These are phyloP conservation scores for Metridium senile DNA, from an alignment of 92 coral and sea anemone genomes.

Conservation along the genomic window DNA sequence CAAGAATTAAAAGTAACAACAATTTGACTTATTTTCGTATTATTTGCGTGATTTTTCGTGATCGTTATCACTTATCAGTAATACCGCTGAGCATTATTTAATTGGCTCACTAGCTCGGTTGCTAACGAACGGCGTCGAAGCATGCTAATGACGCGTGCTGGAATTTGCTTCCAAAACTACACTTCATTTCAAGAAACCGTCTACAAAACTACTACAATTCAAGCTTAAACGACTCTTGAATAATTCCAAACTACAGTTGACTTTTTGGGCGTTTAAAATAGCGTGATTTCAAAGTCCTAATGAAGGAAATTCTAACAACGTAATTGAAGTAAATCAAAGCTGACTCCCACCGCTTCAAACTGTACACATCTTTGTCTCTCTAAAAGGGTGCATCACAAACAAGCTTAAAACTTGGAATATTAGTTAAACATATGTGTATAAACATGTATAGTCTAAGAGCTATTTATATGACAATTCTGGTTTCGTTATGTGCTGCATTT, in stretches of 20 bases:
- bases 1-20: no score
- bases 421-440: neutral
- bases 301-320: neutral
- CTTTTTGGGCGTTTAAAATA: neutral
- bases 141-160: constrained; percentile 9
- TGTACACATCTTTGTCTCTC: neutral
- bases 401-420: neutral
- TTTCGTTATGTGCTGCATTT: neutral
- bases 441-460: neutral
- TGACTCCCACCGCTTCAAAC: neutral
- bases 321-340: constrained; percentile 14
- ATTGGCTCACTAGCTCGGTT: constrained; percentile 33
- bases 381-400: neutral
- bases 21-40: no score
- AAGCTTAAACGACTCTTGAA: neutral
- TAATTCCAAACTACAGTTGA: neutral
- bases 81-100: constrained; percentile 35
- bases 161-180: neutral
- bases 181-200: neutral
- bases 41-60: no score
- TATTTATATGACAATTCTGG: neutral
- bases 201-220: neutral
- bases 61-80: constrained; percentile 4
- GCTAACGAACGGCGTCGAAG: constrained; percentile 34
- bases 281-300: neutral